Base-by-base conservation (phyloP, 1,140 invertebrate species). In the Bombus polaris region DNA sequence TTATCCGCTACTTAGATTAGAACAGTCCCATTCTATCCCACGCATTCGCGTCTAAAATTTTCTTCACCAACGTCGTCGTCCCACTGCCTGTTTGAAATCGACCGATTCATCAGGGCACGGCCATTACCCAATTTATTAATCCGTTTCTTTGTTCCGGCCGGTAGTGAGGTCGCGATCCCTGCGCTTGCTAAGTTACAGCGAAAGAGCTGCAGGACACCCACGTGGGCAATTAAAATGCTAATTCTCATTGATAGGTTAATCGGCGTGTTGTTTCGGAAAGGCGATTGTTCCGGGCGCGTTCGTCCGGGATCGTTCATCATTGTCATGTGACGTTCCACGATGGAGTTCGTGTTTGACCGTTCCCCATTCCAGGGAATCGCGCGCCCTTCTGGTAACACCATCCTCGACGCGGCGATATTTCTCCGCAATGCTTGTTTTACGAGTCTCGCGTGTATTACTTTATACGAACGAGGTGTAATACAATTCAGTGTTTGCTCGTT, bases 121-220 rank as follows among this genome's bases (percentile, higher is more conserved):
- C 59, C 59, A 90, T 90, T 86, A 90, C 47, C 76, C 86, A 87
- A 90, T 90, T 90, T 88, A 86, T 90, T 90, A 88, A 90, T 86
- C 57, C 62, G 53, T 59, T 89, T 88, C 72, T 89, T 85, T 72
- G 86, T 79, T 85, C 39, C 37, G 35, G 42, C 5, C 47, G 59
- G 28, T 3, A 32, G 47, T 81, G 71, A 90, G 89, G 79, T 90
- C 85, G 39, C 53, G 79, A 66, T 62, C 78, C 74, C 39, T 79
- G 22, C 5, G n/a, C 13, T 15, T 22, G 28, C 28, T 62, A 62
- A n/a, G 28, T n/a, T 62, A 13, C 4, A 9, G 22, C 18, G 71
- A 80, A 89, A 85, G 87, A 68, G 22, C 47, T 57, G 37, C 13
- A 25, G 53, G 25, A 79, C 86, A 82, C 89, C 89, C 81, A 90